Evolutionary conservation across 2,113 vertebrate species (phyloP).

Genomic region (Chionomys nivalis): DNA sequence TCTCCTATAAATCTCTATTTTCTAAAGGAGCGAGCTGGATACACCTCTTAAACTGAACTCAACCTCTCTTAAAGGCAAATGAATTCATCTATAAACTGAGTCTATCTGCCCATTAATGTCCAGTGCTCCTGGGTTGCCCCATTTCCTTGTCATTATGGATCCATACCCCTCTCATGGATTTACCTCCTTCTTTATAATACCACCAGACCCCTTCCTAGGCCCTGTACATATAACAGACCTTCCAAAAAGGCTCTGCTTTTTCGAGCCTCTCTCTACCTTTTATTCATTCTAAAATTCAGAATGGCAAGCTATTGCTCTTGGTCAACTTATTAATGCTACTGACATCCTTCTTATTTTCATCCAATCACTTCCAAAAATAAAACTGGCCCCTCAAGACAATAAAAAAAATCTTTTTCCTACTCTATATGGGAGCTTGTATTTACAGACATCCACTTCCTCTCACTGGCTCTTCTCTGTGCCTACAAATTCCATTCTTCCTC

Average conservation of each 20-base stretch:
- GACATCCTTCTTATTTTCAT: background rate
- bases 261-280: background rate
- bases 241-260: background rate
- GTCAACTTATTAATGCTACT: background rate
- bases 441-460: background rate
- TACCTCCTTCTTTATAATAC: background rate
- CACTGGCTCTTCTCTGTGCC: background rate
- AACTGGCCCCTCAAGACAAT: background rate
- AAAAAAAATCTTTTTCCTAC: background rate
- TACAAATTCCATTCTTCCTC: background rate
- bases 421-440: background rate
- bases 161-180: background rate
- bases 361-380: background rate
- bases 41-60: background rate
- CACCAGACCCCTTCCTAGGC: background rate
- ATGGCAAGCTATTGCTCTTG: background rate
- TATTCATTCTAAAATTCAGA: background rate
- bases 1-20: background rate
- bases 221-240: background rate
- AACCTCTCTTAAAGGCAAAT: background rate
- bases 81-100: background rate
- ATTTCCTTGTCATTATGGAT: background rate
- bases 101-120: background rate
- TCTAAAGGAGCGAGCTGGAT: background rate
- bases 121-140: background rate